phyloP scores from a whole-genome alignment of 2,888 invertebrate species.

The Cinara cedri region DNA sequence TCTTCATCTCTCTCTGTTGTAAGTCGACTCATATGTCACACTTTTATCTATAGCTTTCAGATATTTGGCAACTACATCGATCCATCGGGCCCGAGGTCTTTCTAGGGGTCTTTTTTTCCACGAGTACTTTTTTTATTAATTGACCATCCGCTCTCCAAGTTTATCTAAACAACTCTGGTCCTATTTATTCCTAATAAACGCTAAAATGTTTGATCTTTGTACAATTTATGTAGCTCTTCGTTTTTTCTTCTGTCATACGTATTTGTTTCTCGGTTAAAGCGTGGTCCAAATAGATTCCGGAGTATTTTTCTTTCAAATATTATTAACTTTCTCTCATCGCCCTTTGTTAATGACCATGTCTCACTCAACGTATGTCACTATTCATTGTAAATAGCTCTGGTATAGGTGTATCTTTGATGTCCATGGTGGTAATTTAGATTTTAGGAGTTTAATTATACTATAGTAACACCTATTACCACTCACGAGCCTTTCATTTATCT shows the following conservation, averaged over 20 bases:
- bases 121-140: background rate
- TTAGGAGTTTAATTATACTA: background rate
- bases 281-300: background rate
- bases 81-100: background rate
- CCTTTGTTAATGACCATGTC: background rate
- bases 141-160: background rate
- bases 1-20: too few relatives aligned
- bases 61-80: background rate
- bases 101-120: background rate
- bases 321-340: background rate
- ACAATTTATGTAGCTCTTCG: too few relatives aligned
- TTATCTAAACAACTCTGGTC: too few relatives aligned
- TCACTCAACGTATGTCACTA: background rate
- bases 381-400: background rate
- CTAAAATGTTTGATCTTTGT: too few relatives aligned
- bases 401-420: too few relatives aligned
- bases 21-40: too few relatives aligned
- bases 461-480: too few relatives aligned
- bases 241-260: background rate
- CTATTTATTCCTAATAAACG: too few relatives aligned
- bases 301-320: constrained; percentile 2
- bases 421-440: background rate
- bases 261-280: background rate
- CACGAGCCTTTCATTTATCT: too few relatives aligned
- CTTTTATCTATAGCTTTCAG: too few relatives aligned